Conservation (phyloP, 2,797 vertebrate genomes). For the Falco cherrug region DNA sequence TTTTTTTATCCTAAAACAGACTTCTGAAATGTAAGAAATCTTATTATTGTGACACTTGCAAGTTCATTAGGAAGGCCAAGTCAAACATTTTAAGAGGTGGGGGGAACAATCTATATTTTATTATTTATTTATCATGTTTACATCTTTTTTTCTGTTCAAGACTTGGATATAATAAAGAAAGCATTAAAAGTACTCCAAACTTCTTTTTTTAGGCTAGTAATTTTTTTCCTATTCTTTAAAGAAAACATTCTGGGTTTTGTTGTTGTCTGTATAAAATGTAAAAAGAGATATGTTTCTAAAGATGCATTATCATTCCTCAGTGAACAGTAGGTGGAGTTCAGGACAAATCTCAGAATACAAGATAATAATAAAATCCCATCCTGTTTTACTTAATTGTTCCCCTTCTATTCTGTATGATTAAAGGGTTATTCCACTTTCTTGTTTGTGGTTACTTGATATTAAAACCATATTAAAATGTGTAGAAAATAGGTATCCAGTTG, state of each 20-base stretch:
- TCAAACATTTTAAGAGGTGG: constrained; percentile 67
- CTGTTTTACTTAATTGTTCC: constrained; percentile 69
- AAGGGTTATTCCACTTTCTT: constrained; percentile 78
- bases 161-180: constrained; percentile 76
- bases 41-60: background rate
- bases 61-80: constrained; percentile 60
- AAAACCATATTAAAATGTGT: constrained; percentile 73
- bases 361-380: constrained; percentile 63
- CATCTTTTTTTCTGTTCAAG: constrained; percentile 75
- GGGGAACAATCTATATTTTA: constrained; percentile 74
- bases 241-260: constrained; percentile 55
- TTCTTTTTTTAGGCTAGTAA: constrained; percentile 52
- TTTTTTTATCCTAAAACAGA: constrained; percentile 20
- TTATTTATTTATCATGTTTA: constrained; percentile 87
- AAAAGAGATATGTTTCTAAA: constrained; percentile 73
- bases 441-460: constrained; percentile 79
- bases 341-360: constrained; percentile 61
- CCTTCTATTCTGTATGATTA: constrained; percentile 72
- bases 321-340: constrained; percentile 69
- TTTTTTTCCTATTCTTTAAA: constrained; percentile 59
- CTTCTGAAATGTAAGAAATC: constrained; percentile 51
- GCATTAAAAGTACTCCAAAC: constrained; percentile 75
- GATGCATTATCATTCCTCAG: constrained; percentile 74
- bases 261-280: constrained; percentile 77
- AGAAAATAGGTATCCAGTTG: constrained; percentile 76